These are phyloP conservation scores for Eospalax fontanierii DNA, from an alignment of 2,797 vertebrate genomes.

Conservation along the genomic window DNA sequence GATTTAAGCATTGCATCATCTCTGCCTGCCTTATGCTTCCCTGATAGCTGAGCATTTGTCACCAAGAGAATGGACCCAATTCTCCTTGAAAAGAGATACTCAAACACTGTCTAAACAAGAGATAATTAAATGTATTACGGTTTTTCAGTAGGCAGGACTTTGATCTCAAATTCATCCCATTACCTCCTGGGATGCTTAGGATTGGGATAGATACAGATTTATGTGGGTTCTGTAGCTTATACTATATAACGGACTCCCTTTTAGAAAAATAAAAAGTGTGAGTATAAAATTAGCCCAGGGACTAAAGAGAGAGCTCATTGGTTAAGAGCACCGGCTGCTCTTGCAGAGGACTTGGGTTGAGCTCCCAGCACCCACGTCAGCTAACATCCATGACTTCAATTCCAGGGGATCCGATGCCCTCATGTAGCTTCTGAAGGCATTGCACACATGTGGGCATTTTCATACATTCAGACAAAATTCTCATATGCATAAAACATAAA, in stretches of 20 bases:
- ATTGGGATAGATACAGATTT: neutral
- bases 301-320: neutral
- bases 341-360: too few relatives aligned
- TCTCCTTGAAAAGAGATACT: neutral
- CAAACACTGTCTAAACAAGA: neutral
- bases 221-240: neutral
- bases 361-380: too few relatives aligned
- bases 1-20: neutral
- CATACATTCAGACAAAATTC: too few relatives aligned
- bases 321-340: too few relatives aligned
- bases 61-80: neutral
- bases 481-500: too few relatives aligned
- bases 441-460: too few relatives aligned
- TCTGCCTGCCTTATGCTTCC: neutral
- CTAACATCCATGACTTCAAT: too few relatives aligned
- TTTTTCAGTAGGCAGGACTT: neutral
- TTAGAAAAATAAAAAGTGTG: conserved; percentile 42
- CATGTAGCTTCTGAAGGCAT: too few relatives aligned
- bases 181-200: neutral
- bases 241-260: neutral
- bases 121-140: neutral
- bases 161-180: neutral
- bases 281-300: neutral
- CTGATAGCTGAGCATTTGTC: neutral
- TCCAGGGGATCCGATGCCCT: too few relatives aligned